Evolutionary conservation across 1,140 invertebrate species (phyloP), one percentile per base, ranked within the genome.

Genomic region (Archivesica marissinica): DNA sequence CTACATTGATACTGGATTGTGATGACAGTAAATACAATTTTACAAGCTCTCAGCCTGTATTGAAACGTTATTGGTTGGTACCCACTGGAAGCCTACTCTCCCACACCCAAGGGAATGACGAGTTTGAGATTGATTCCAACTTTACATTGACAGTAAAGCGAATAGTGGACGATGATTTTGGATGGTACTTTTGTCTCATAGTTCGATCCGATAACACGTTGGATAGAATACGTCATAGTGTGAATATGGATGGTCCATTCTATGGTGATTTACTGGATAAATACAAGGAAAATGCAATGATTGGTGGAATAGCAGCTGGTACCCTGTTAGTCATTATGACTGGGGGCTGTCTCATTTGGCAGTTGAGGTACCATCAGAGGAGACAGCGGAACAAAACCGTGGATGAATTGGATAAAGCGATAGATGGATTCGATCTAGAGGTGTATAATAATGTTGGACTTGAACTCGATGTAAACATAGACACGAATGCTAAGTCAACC

Each of bases 271-370:
- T 81, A 20, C 28, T 81, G n/a, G 64, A 68, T 23, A 68, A 54
- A 23, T 81, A 81, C 47, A 33, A 39, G 9, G 25, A 70, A 17
- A 81, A 81, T 15, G 78, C 78, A 1, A 81, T 81, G 44, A 70
- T 70, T 50, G 78, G 78, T 25, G 78, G 78, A 33, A 81, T 81
- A 17, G 78, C 78, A 11, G 78, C 78, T 39, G 78, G 64, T 54
- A 54, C 38, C 33, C 66, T 81, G 64, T 81, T 81, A 39, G 61
- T 70, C 11, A 70, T 81, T 20, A 30, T 81, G 17, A 33, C 78
- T 7, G 78, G 61, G 17, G 54, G 23, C 30, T 81, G 78, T 54
- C 0, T 70, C 4, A 66, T 81, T 7, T 81, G 66, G 44, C 61
- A 70, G 17, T 38, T 81, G 2, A 33, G 64, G 20, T 81, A 70